Percentiles rank a stretch among this genome's conserved stretches.
phyloP scores from a whole-genome alignment of 2,113 vertebrate species.

The Colaptes auratus region DNA sequence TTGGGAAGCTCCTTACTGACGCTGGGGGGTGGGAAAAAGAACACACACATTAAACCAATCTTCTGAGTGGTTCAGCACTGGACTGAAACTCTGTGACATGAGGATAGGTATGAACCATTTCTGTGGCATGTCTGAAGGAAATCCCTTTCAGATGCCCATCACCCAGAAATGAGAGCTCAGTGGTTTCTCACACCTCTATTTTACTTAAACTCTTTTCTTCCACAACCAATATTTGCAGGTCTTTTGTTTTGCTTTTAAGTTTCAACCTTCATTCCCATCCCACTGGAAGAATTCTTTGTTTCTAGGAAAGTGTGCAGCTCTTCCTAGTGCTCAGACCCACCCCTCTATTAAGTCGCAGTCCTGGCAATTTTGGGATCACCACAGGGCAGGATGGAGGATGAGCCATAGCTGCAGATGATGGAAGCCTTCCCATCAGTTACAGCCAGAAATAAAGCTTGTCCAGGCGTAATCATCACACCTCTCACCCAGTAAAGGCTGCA shows the following conservation, averaged over 20 bases:
- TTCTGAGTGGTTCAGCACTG: background rate
- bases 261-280: background rate
- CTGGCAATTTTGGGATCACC: background rate
- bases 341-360: rapidly evolving
- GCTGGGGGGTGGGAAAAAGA: background rate
- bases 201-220: background rate
- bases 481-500: background rate
- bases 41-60: background rate
- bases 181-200: background rate
- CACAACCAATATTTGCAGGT: background rate
- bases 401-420: background rate
- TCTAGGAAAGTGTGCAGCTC: background rate
- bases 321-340: background rate
- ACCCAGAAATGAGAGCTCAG: background rate
- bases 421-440: background rate
- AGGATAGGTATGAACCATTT: background rate
- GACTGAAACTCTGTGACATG: background rate
- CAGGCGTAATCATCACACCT: background rate
- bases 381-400: background rate
- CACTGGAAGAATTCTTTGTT: background rate
- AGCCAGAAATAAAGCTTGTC: background rate
- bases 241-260: background rate
- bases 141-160: background rate
- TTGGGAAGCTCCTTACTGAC: background rate
- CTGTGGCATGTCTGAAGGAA: background rate